Conservation (phyloP, 2,888 invertebrate species). For the Drosophila maculinotata region DNA sequence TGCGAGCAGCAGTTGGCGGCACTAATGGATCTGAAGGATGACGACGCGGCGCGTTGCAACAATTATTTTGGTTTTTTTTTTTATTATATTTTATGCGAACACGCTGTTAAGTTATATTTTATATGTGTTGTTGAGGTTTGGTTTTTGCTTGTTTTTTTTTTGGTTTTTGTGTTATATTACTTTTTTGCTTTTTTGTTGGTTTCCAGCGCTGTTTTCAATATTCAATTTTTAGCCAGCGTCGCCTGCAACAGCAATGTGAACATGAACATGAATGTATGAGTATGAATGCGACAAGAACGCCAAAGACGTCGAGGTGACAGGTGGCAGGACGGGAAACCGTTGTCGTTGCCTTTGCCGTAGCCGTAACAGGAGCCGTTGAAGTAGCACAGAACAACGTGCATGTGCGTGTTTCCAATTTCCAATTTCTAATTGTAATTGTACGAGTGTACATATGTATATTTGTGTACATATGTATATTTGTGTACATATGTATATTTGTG, state of each 20-base stretch:
- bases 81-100: too few relatives aligned
- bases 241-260: constrained; percentile 41
- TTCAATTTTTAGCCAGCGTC: constrained; percentile 41
- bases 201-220: constrained; percentile 47
- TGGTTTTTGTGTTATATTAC: constrained; percentile 19
- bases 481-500: constrained; percentile 1
- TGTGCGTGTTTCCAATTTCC: constrained; percentile 33
- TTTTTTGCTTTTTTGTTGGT: constrained; percentile 38
- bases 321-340: constrained; percentile 36
- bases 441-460: constrained; percentile 2
- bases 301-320: constrained; percentile 46
- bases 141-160: constrained; percentile 12
- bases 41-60: constrained; percentile 59
- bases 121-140: constrained; percentile 3
- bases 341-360: constrained; percentile 1
- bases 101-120: constrained; percentile 5
- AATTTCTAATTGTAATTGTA: background rate
- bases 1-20: constrained; percentile 34
- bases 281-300: constrained; percentile 37
- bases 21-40: constrained; percentile 30
- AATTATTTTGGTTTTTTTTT: constrained; percentile 9
- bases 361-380: constrained; percentile 44
- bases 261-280: constrained; percentile 26
- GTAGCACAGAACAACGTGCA: constrained; percentile 29
- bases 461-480: constrained; percentile 7